phyloP scores from a whole-genome alignment of 2,888 invertebrate genomes.

The Neoascia interrupta region DNA sequence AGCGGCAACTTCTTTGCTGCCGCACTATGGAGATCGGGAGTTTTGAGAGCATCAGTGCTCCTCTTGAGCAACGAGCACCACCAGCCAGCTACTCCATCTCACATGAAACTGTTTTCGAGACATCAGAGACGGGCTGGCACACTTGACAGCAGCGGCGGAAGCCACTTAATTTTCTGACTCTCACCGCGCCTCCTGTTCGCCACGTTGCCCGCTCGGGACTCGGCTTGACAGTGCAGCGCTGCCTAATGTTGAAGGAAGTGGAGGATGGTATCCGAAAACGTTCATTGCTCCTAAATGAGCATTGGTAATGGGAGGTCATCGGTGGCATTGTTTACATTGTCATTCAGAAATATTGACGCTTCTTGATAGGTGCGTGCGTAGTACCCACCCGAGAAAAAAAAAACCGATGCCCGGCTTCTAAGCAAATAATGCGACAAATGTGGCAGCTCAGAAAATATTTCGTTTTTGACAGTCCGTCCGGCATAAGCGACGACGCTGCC shows the following conservation, averaged over 20 bases:
- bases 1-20: constrained; percentile 51
- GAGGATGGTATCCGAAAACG: constrained; percentile 49
- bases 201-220: constrained; percentile 30
- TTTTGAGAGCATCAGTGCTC: constrained; percentile 33
- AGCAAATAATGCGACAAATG: constrained; percentile 70
- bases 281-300: constrained; percentile 26
- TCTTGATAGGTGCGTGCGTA: constrained; percentile 31
- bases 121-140: constrained; percentile 40
- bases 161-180: constrained; percentile 65
- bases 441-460: constrained; percentile 69
- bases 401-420: constrained; percentile 28
- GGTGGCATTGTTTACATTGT: constrained; percentile 67
- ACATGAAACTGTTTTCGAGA: constrained; percentile 65
- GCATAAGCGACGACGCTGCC: constrained; percentile 13
- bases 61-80: too few relatives aligned
- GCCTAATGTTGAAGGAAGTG: constrained; percentile 57
- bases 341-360: constrained; percentile 64
- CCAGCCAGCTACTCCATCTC: constrained; percentile 28
- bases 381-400: constrained; percentile 43
- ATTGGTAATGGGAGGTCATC: constrained; percentile 68
- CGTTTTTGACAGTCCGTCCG: constrained; percentile 62
- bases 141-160: constrained; percentile 68
- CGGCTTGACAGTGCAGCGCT: constrained; percentile 8
- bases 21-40: constrained; percentile 22
- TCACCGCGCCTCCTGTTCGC: constrained; percentile 54